Evolutionary conservation across 2,888 invertebrate species (phyloP).

Genomic region (Electrophaes corylata): DNA sequence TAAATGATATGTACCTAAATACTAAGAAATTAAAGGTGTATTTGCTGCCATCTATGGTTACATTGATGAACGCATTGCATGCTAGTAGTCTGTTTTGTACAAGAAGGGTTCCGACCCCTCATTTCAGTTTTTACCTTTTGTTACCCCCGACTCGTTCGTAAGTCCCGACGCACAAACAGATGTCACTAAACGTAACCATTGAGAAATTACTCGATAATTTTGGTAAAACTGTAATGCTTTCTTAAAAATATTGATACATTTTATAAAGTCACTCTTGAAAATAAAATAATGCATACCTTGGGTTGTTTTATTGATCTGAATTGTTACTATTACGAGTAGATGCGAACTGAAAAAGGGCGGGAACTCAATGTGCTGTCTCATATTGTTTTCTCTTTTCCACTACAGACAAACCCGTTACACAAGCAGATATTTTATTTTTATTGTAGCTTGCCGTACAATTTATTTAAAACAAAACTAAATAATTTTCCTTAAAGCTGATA

Average conservation of each 20-base stretch:
- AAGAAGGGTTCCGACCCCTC: background rate
- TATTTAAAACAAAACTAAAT: background rate
- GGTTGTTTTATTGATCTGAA: too few species aligned
- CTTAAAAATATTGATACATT: too few species aligned
- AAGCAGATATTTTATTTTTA: background rate
- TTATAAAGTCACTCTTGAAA: too few species aligned
- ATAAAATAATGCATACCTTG: too few species aligned
- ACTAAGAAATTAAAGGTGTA: background rate
- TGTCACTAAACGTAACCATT: background rate
- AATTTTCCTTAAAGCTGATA: too few species aligned
- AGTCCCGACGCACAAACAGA: background rate
- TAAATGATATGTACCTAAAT: background rate
- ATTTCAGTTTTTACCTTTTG: background rate
- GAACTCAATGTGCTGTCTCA: constrained; percentile 6
- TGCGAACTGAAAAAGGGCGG: constrained; percentile 9
- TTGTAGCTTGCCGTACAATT: background rate
- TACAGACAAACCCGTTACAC: background rate
- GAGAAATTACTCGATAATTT: background rate
- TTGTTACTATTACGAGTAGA: background rate
- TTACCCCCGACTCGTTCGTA: too few species aligned
- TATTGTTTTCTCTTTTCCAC: constrained; percentile 9
- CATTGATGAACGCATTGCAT: background rate
- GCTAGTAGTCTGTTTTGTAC: too few species aligned
- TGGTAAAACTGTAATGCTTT: too few species aligned
- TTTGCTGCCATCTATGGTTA: background rate